Percentiles rank a stretch among this genome's conserved stretches.
Evolutionary conservation across 2,888 invertebrate genomes (phyloP).

Genomic region (Barypeithes pellucidus): DNA sequence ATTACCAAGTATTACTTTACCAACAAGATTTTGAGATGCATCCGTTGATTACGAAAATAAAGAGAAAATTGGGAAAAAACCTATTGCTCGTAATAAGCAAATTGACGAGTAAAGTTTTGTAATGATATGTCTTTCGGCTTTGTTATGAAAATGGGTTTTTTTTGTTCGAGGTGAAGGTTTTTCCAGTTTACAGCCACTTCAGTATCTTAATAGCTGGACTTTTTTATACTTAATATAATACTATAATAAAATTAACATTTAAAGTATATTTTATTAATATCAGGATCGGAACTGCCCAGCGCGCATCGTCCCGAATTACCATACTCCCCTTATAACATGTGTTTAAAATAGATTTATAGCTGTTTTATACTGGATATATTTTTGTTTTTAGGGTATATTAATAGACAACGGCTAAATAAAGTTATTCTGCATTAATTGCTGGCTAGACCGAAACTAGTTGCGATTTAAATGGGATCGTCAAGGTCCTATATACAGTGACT

Average conservation of each 20-base stretch:
- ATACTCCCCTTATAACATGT: too few species aligned
- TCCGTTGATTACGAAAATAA: not conserved
- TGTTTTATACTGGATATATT: too few species aligned
- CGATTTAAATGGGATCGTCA: too few species aligned
- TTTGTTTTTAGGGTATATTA: too few species aligned
- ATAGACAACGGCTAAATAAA: too few species aligned
- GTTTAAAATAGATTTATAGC: too few species aligned
- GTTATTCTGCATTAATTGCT: too few species aligned
- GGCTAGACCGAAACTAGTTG: too few species aligned
- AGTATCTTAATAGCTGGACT: not conserved
- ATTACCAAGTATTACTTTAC: not conserved
- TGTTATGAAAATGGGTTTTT: not conserved
- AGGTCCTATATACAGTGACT: too few species aligned
- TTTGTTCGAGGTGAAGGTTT: slow-evolving; percentile 5
- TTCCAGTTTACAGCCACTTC: not conserved
- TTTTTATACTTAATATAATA: not conserved
- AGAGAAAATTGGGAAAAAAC: slow-evolving; percentile 5
- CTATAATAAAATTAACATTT: not conserved
- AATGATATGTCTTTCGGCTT: not conserved
- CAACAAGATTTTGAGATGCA: not conserved
- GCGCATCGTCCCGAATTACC: too few species aligned
- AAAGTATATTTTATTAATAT: not conserved
- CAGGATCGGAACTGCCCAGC: not conserved
- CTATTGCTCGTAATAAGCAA: not conserved
- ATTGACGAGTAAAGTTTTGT: not conserved